Evolutionary conservation across 2,113 vertebrate genomes (phyloP).

Genomic region (Myotis yumanensis): DNA sequence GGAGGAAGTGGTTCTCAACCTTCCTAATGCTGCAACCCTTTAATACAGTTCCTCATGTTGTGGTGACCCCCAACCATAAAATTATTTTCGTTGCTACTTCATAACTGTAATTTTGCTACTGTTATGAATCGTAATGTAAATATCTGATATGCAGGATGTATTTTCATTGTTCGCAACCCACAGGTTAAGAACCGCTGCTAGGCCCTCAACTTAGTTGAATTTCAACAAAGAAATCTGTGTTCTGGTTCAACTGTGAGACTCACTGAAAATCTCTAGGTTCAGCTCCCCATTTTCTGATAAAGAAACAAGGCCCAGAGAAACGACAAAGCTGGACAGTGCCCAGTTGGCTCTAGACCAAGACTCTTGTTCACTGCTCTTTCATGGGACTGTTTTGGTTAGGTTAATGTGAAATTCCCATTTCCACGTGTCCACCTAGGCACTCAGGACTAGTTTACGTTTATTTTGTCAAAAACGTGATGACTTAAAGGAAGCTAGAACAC

Average conservation of each 20-base stretch:
- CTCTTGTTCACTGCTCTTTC: no score
- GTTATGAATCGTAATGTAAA: no score
- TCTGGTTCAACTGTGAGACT: neutral
- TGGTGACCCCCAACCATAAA: no score
- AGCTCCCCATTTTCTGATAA: neutral
- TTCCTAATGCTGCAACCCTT: no score
- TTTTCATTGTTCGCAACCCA: no score
- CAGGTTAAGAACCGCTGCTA: no score
- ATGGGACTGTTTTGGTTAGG: neutral
- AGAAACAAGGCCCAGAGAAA: neutral
- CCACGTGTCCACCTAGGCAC: neutral
- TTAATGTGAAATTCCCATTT: neutral
- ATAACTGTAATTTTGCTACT: no score
- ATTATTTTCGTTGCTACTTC: no score
- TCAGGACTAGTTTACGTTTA: neutral
- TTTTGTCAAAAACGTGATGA: neutral
- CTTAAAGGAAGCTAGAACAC: neutral
- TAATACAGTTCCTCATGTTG: no score
- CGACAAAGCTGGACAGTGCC: fast-evolving
- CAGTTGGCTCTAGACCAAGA: no score
- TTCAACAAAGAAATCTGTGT: neutral
- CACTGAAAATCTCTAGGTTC: neutral
- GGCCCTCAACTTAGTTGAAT: neutral
- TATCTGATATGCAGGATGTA: no score
- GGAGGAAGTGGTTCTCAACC: neutral